phyloP scores from a whole-genome alignment of 1,140 invertebrate species.

The Trachymyrmex cornetzi region DNA sequence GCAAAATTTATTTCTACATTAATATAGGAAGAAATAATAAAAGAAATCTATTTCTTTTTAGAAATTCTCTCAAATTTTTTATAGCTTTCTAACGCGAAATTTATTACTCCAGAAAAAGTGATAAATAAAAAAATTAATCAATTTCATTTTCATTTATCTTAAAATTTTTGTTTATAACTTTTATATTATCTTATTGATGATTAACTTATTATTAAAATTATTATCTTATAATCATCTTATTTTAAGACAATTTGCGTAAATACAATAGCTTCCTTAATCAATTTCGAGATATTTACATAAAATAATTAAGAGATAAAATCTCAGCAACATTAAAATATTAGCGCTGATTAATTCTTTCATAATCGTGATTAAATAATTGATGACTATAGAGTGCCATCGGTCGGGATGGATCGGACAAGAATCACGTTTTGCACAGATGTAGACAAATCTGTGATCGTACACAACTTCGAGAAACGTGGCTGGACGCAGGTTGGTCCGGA shows the following conservation, averaged over 20 bases:
- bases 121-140: background rate
- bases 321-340: background rate
- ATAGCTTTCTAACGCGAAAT: background rate
- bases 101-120: background rate
- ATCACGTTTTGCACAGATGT: slow-evolving; percentile 96
- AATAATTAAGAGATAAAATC: background rate
- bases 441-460: slow-evolving; percentile 97
- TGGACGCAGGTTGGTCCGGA: slow-evolving; percentile 96
- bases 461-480: slow-evolving; percentile 97
- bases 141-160: background rate
- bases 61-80: background rate
- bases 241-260: background rate
- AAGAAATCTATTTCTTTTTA: background rate
- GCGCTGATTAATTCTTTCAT: background rate
- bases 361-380: background rate
- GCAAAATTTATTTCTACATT: background rate
- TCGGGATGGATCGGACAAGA: slow-evolving; percentile 86
- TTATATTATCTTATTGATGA: background rate
- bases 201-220: background rate
- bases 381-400: slow-evolving; percentile 77
- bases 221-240: background rate
- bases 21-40: background rate
- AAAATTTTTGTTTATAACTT: background rate
- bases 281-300: background rate
- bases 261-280: background rate